A percentile compares a stretch with the other conserved stretches of the same genome.
Conservation (phyloP, 2,113 vertebrate genomes). For the Irena cyanogastra region DNA sequence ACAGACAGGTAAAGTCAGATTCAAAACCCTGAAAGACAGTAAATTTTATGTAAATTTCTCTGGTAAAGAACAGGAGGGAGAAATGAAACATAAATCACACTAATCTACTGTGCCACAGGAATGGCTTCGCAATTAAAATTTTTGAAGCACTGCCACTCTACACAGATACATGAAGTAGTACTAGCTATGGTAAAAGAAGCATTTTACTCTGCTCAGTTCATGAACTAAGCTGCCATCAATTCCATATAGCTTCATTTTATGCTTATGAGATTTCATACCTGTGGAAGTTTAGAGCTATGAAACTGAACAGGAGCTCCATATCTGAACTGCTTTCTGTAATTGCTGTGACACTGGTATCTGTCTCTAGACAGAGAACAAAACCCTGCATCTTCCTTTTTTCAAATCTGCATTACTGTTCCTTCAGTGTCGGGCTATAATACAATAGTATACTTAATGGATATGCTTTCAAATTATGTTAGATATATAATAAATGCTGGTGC, state of each 20-base stretch:
- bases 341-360: background rate
- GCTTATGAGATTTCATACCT: background rate
- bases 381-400: background rate
- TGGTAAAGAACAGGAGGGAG: background rate
- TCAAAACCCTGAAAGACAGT: fast-evolving
- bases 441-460: background rate
- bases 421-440: background rate
- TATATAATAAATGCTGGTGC: background rate
- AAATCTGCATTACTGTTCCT: background rate
- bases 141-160: background rate
- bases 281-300: background rate
- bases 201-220: background rate
- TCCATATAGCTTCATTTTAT: background rate
- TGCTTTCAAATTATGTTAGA: background rate
- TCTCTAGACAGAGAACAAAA: background rate
- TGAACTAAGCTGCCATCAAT: background rate
- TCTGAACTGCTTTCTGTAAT: background rate
- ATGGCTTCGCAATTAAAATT: background rate
- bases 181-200: background rate
- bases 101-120: background rate
- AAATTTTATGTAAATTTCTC: background rate
- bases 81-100: background rate
- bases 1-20: background rate
- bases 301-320: background rate
- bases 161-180: background rate